Evolutionary conservation across 2,888 invertebrate species (phyloP), one percentile per base, ranked within the genome.

Genomic region (Tromatobia lineatoria): DNA sequence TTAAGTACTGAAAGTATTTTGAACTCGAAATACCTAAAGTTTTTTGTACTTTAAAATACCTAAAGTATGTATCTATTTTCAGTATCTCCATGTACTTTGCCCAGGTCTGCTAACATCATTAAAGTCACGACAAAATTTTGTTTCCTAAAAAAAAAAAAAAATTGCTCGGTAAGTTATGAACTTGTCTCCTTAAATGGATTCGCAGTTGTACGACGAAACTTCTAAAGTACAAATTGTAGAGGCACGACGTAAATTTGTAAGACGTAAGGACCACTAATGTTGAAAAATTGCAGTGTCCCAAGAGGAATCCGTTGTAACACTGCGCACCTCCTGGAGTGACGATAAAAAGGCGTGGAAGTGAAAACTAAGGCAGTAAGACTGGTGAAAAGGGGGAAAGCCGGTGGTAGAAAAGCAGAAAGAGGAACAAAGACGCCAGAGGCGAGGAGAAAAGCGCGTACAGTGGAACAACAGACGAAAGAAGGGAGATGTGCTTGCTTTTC

Each of bases 401-500:
- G 0, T 13, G 64, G 34, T 66, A 18, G 42, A 20, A 66, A 23
- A 66, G 23, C 29, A 4, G 3, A 38, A 20, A 38, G 42, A n/a
- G 38, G 23, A 34, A 54, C 8, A 29, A 18, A 10, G 57, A 57
- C 10, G 50, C 61, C 47, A 23, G 29, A 45, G 61, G 59, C 59
- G 20, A 47, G 59, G 29, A 50, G 18, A 20, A 59, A 74, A 61
- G 45, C 54, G 29, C 47, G 61, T 61, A 50, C 47, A n/a, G 25
- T 61, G 66, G 25, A 73, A 73, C 59, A 59, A 59, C 70, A 59
- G 57, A 45, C 13, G 61, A 6, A 59, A 61, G 29, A 50, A 52
- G 38, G n/a, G 54, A 74, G 34, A 25, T 29, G 25, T 54, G 23
- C 47, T 74, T 74, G 47, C 29, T 61, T 74, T 74, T 50, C 74